phyloP scores from a whole-genome alignment of 2,888 invertebrate genomes.

The Lobophora halterata region DNA sequence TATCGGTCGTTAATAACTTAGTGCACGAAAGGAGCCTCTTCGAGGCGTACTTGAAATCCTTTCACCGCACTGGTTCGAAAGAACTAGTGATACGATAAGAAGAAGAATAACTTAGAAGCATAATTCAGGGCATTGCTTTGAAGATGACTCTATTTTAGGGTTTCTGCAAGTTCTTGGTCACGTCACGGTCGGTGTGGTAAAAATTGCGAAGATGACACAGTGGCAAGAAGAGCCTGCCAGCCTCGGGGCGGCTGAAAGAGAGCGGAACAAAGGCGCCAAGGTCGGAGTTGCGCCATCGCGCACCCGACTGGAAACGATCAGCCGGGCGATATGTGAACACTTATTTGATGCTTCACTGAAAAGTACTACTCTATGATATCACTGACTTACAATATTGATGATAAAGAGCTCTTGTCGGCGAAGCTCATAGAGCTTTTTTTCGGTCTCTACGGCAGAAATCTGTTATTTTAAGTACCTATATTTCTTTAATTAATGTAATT shows the following conservation, averaged over 20 bases:
- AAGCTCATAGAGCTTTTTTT: no score
- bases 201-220: slow-evolving; percentile 38
- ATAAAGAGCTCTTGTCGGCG: slow-evolving; percentile 8
- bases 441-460: no score
- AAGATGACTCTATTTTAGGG: slow-evolving; percentile 19
- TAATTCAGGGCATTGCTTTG: slow-evolving; percentile 6
- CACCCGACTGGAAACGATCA: slow-evolving; percentile 66
- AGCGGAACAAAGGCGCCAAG: slow-evolving; percentile 79
- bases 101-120: slow-evolving; percentile 5
- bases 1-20: no score
- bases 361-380: slow-evolving; percentile 27
- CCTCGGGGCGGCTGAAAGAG: slow-evolving; percentile 73
- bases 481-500: no score
- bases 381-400: slow-evolving; percentile 4
- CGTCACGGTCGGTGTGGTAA: slow-evolving; percentile 19
- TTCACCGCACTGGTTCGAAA: no score
- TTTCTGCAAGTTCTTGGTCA: slow-evolving; percentile 26
- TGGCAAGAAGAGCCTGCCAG: slow-evolving; percentile 44
- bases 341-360: slow-evolving; percentile 35
- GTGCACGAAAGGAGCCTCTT: no score
- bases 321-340: slow-evolving; percentile 40
- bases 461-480: no score
- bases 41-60: no score
- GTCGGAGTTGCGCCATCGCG: slow-evolving; percentile 67
- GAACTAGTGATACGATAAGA: no score